phyloP scores from a whole-genome alignment of 1,140 invertebrate genomes.

The Panulirus ornatus region DNA sequence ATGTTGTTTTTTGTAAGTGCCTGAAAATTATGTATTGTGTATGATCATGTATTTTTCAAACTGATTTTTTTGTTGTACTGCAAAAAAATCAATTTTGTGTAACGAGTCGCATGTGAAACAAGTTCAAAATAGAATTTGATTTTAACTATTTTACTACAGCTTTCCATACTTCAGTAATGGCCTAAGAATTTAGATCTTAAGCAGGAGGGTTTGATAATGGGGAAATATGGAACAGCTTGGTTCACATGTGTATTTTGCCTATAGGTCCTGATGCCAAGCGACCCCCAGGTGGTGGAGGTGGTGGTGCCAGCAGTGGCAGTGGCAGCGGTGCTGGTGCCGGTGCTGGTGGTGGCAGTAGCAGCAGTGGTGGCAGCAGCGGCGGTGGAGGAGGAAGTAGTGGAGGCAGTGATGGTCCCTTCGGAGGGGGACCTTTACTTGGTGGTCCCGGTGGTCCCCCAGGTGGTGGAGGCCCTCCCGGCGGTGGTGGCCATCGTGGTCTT shows the following conservation, averaged over 20 bases:
- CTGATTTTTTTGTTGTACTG: too few species aligned
- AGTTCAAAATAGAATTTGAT: too few species aligned
- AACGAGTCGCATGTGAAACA: too few species aligned
- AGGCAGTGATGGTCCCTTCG: slow-evolving; percentile 47
- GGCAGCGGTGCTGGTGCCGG: slow-evolving; percentile 39
- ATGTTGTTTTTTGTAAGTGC: too few species aligned
- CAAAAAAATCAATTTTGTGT: too few species aligned
- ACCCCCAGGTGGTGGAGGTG: slow-evolving; percentile 59
- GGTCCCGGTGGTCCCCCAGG: slow-evolving; percentile 40
- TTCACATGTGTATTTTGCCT: slow-evolving; percentile 19
- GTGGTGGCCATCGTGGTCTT: slow-evolving; percentile 47
- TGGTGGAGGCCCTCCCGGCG: not conserved
- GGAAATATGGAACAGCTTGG: not conserved
- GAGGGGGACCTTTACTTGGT: slow-evolving; percentile 39
- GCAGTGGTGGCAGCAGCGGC: not conserved
- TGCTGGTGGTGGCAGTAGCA: slow-evolving; percentile 1
- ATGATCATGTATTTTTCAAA: too few species aligned
- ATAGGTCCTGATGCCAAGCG: slow-evolving; percentile 68
- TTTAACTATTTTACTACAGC: too few species aligned
- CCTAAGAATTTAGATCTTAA: too few species aligned
- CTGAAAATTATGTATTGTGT: too few species aligned
- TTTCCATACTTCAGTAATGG: too few species aligned
- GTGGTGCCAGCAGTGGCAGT: slow-evolving; percentile 33
- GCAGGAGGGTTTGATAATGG: too few species aligned
- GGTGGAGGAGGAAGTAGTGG: slow-evolving; percentile 19